Conservation (phyloP, 2,113 vertebrate species). For the Anhinga anhinga region DNA sequence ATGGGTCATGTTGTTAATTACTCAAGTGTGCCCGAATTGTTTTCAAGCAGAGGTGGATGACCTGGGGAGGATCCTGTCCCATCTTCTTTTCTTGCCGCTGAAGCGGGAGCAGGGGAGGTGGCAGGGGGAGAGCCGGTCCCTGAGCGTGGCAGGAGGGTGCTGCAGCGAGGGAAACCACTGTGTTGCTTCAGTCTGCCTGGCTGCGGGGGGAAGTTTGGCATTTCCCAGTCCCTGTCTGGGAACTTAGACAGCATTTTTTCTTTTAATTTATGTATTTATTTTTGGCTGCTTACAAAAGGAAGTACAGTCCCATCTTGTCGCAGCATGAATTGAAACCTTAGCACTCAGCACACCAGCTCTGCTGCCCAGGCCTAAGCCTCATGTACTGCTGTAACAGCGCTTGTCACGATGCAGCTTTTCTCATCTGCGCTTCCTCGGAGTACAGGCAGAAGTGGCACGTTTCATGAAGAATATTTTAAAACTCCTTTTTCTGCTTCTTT, state of each 20-base stretch:
- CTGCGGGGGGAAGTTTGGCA: not conserved
- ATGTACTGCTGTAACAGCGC: not conserved
- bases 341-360: not conserved
- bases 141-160: not conserved
- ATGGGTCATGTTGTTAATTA: not conserved
- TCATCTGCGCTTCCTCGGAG: not conserved
- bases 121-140: not conserved
- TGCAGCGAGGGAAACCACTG: not conserved
- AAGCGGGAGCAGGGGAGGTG: not conserved
- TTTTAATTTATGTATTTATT: not conserved
- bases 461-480: not conserved
- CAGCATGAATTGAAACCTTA: not conserved
- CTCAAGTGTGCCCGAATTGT: not conserved
- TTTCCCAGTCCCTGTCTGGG: slow-evolving; percentile 37
- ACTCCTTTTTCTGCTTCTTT: not conserved
- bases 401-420: not conserved
- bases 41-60: not conserved
- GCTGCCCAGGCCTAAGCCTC: not conserved
- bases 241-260: not conserved
- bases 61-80: not conserved
- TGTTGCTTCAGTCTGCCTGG: not conserved
- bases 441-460: not conserved
- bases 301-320: not conserved
- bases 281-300: slow-evolving; percentile 32
- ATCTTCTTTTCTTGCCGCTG: rapidly evolving